Base-by-base conservation (phyloP, 2,113 vertebrate species). In the Brachirus orientalis region DNA sequence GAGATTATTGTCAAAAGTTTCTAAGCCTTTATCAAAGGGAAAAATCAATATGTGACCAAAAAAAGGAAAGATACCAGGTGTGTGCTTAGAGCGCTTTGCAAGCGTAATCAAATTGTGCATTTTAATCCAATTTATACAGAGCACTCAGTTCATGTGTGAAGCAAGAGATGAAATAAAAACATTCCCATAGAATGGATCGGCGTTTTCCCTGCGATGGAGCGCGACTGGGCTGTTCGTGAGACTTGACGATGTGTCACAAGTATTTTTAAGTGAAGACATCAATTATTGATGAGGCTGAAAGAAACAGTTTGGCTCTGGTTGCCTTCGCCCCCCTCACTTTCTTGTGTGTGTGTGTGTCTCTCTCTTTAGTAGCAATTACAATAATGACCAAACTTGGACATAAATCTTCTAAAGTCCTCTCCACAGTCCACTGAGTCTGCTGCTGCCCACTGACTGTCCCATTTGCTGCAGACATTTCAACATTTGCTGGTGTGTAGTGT, bases 71-170 rank as follows among this genome's bases (percentile, higher is more conserved):
- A 18, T 13, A 43, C 10, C 10, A 54, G 38, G 55, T 63, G 71
- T 71, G 75, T 62, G 67, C 70, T 72, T 63, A 81, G 79, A 75
- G 63, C 50, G 48, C 67, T 62, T 61, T 19, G 22, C 48, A 20
- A 58, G 70, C 46, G 43, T 36, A 38, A 71, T 86, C 69, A 89
- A 89, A 88, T 86, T 90, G 84, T 80, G 77, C 70, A 65, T 86
- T n/a, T 86, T 90, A 86, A 91, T 91, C 82, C 64, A 82, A 89
- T 89, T 89, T 81, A 70, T 44, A 72, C 16, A 20, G 59, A 57
- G 67, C 65, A 46, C 73, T 87, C 81, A 83, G 79, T 75, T 80
- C 59, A 73, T 75, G 84, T 84, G 85, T 86, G 83, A 80, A 85
- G 73, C 62, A 33, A 69, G 63, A 77, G 77, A 62, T 33, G 17